These are phyloP conservation scores for Paradoxurus hermaphroditus DNA, from an alignment of 2,113 vertebrate genomes.

Conservation along the genomic window DNA sequence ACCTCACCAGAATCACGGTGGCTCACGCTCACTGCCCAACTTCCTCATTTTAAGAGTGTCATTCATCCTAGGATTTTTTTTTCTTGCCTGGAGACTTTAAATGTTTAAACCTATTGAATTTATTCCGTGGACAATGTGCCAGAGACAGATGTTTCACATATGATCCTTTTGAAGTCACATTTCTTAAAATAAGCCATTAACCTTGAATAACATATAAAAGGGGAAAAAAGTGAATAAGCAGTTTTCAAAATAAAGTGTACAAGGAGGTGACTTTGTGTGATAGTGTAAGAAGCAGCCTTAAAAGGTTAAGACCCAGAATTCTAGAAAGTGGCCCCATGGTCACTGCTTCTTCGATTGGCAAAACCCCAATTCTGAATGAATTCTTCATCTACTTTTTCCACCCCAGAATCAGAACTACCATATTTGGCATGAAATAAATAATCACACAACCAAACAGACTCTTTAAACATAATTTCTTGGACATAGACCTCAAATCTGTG, in stretches of 20 bases:
- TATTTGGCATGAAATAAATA: not conserved
- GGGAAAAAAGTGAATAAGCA: not conserved
- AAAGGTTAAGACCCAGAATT: not conserved
- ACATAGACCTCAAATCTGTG: not conserved
- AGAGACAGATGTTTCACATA: conserved; percentile 53
- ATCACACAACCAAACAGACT: not conserved
- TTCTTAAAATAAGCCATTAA: conserved; percentile 51
- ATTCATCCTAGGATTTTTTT: not conserved
- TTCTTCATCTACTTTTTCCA: not conserved
- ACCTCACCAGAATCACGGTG: conserved; percentile 27
- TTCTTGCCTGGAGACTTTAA: conserved; percentile 23
- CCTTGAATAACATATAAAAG: conserved; percentile 19
- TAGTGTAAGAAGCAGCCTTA: not conserved
- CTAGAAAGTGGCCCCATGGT: not conserved
- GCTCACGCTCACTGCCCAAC: not conserved
- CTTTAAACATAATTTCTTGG: not conserved
- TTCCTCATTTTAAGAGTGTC: conserved; percentile 36
- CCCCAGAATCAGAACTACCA: not conserved
- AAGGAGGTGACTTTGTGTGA: not conserved
- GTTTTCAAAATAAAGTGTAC: conserved; percentile 40
- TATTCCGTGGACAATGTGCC: conserved; percentile 2
- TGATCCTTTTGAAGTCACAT: conserved; percentile 57
- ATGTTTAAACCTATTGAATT: conserved; percentile 54
- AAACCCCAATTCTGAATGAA: not conserved
- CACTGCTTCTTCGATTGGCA: not conserved